phyloP scores from a whole-genome alignment of 2,797 vertebrate species.

The Tapirus indicus region DNA sequence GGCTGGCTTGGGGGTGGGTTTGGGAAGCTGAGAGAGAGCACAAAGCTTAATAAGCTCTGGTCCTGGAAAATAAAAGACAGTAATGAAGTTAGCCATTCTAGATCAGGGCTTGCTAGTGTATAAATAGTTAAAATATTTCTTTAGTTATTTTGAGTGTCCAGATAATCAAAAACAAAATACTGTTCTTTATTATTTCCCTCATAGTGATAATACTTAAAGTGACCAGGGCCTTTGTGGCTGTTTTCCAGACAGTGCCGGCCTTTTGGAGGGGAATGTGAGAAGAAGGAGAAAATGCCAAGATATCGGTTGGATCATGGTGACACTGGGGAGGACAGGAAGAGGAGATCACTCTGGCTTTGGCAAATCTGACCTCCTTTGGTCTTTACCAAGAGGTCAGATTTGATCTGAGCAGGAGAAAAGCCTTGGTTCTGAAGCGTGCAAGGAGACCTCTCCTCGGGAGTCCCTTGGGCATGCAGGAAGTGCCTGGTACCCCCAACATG shows the following conservation, averaged over 20 bases:
- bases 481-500: fast-evolving
- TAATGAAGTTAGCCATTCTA: neutral
- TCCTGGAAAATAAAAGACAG: neutral
- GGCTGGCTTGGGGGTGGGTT: neutral
- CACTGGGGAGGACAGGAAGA: neutral
- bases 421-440: neutral
- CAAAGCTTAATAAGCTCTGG: neutral
- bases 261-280: neutral
- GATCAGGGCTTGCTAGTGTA: neutral
- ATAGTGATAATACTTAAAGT: neutral
- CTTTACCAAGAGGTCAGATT: neutral
- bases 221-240: neutral
- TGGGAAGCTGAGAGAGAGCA: neutral
- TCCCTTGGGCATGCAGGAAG: neutral
- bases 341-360: neutral
- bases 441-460: neutral
- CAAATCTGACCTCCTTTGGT: neutral
- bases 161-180: neutral
- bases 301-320: neutral
- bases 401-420: neutral
- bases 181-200: neutral
- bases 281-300: neutral
- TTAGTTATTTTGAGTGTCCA: neutral
- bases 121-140: neutral
- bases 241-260: neutral